Evolutionary conservation across 92 coral and sea anemone species (phyloP).

Genomic region (Pocillopora grandis): DNA sequence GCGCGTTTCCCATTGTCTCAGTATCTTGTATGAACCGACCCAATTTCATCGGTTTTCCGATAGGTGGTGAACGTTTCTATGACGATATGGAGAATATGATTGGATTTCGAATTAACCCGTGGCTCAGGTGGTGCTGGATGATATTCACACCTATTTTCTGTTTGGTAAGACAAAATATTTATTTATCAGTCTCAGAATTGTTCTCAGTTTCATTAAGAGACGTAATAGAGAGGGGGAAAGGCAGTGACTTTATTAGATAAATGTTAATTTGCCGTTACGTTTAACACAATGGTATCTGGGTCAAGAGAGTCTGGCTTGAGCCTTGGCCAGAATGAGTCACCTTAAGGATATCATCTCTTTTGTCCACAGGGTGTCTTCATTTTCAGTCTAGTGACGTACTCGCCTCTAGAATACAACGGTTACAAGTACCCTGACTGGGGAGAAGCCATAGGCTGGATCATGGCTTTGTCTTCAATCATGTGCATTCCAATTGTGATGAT

Average conservation of each 20-base stretch:
- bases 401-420: constrained; percentile 59
- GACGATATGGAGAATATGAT: constrained; percentile 5
- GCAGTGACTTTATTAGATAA: too few relatives aligned
- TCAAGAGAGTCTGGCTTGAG: too few relatives aligned
- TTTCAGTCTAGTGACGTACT: constrained; percentile 78
- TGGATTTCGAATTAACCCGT: constrained; percentile 22
- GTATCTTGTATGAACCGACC: too few relatives aligned
- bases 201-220: too few relatives aligned
- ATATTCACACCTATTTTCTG: not conserved
- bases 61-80: constrained; percentile 21
- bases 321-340: too few relatives aligned
- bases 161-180: not conserved
- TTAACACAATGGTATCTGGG: too few relatives aligned
- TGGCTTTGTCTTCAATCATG: constrained; percentile 72
- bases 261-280: too few relatives aligned
- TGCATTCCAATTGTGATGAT: constrained; percentile 67
- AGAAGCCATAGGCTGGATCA: constrained; percentile 71
- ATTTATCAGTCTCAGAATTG: not conserved
- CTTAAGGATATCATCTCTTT: not conserved
- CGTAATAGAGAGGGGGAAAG: too few relatives aligned
- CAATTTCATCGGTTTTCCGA: not conserved
- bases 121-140: constrained; percentile 20
- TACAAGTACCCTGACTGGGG: constrained; percentile 73
- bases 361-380: constrained; percentile 57
- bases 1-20: too few relatives aligned